Evolutionary conservation across 2,888 invertebrate species (phyloP).

Genomic region (Harpagoxenus sublaevis): DNA sequence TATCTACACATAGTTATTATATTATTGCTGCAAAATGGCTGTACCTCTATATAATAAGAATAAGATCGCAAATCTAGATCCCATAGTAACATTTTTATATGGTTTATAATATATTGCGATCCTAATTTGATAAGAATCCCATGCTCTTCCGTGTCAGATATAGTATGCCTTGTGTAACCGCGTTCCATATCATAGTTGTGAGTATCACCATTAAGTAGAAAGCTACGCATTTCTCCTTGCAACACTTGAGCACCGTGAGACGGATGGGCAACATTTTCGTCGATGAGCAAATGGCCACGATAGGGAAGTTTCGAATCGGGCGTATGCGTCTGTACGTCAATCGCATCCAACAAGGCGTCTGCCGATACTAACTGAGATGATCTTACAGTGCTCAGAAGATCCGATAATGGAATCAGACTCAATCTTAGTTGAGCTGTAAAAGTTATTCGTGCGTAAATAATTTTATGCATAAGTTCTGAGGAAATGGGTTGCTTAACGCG

Average conservation of each 20-base stretch:
- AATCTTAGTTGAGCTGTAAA: slow-evolving; percentile 88
- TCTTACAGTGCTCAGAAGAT: slow-evolving; percentile 95
- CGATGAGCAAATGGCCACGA: slow-evolving; percentile 94
- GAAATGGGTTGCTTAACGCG: too few relatives aligned
- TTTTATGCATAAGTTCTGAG: too few relatives aligned
- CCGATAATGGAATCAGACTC: slow-evolving; percentile 95
- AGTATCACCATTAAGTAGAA: slow-evolving; percentile 95
- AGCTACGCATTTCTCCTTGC: slow-evolving; percentile 95
- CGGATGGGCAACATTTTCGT: slow-evolving; percentile 96
- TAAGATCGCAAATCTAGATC: slow-evolving; percentile 96
- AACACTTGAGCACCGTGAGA: slow-evolving; percentile 95
- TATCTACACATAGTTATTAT: neutral
- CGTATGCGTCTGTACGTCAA: slow-evolving; percentile 94
- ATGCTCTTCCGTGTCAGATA: slow-evolving; percentile 92
- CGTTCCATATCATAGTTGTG: slow-evolving; percentile 96
- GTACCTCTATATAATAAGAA: slow-evolving; percentile 94
- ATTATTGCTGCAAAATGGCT: neutral
- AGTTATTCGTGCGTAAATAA: too few relatives aligned
- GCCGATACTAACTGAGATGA: slow-evolving; percentile 94
- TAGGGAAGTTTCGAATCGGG: slow-evolving; percentile 93
- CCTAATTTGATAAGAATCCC: slow-evolving; percentile 95
- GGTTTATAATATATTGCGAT: slow-evolving; percentile 96
- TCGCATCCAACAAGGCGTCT: slow-evolving; percentile 97
- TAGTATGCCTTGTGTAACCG: slow-evolving; percentile 95
- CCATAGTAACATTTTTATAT: slow-evolving; percentile 97